Base-by-base conservation (phyloP, 2,797 vertebrate genomes). In the Ctenopoma kingsleyae region DNA sequence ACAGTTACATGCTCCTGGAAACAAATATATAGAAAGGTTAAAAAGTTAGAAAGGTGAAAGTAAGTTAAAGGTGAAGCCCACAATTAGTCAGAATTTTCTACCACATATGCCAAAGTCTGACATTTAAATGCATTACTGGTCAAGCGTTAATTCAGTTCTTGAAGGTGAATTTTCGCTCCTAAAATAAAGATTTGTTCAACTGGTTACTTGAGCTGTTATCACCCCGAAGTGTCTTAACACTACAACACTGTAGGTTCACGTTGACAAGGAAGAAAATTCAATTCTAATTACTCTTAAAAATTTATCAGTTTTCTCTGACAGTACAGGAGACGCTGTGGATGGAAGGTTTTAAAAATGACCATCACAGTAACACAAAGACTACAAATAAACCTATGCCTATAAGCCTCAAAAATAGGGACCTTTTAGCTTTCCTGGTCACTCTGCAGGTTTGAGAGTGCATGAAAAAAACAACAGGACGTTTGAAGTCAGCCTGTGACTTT, bases 401-500 rank as follows among this genome's bases (percentile, higher is more conserved):
- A n/a, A n/a, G n/a, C n/a, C n/a, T n/a, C n/a, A n/a, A n/a, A n/a
- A n/a, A n/a, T 25, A 25, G 4, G 23, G 23, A 25, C 23, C 2
- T 25, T 25, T 25, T 25, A 6, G 1, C 30, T 32, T 32, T 32
- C 32, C 9, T 32, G 7, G 7, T 32, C 7, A 9, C 32, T 10
- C 7, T 3, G 9, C 32, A 32, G 30, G 3, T 32, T 32, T 61
- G 73, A 61, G 50, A 67, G 25, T 2, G 30, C 30, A 71, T 67
- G 38, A 65, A 76, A 65, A 78, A 23, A 41, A 11, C 44, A 41
- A 43, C 51, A 65, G 61, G 55, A 55, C 16, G 30, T 65, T 23
- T 64, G 19, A 74, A 80, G 77, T 78, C 61, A 60, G 52, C 48
- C 66, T 65, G 61, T 70, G 56, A 82, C 49, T 81, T 78, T 73